Percentiles rank a stretch among this genome's conserved stretches.
phyloP scores from a whole-genome alignment of 2,888 invertebrate species.

The Xylocampa areola region DNA sequence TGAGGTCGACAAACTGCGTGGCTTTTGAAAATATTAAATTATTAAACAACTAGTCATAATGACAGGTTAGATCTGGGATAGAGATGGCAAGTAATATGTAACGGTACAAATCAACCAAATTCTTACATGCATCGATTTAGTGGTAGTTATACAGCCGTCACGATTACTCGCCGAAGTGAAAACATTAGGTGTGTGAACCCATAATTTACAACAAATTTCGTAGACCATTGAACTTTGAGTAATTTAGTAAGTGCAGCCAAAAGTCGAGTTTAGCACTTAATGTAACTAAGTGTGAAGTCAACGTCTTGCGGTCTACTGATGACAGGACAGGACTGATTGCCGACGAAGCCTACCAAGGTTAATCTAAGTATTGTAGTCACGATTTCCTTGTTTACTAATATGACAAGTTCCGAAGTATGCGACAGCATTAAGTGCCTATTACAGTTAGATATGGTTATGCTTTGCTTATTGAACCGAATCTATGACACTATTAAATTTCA shows the following conservation, averaged over 20 bases:
- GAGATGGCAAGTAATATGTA: constrained; percentile 71
- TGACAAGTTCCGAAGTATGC: constrained; percentile 7
- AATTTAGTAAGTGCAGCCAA: constrained; percentile 82
- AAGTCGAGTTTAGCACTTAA: constrained; percentile 77
- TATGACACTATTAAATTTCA: background rate
- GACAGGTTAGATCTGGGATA: constrained; percentile 70
- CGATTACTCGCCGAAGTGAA: constrained; percentile 83
- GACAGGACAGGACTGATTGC: constrained; percentile 63
- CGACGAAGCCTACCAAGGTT: constrained; percentile 32
- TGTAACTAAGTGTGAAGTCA: constrained; percentile 75
- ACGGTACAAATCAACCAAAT: constrained; percentile 80
- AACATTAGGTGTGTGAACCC: constrained; percentile 87
- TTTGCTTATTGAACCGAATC: background rate
- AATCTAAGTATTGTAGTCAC: constrained; percentile 25
- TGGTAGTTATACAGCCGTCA: constrained; percentile 80
- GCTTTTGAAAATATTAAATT: constrained; percentile 69
- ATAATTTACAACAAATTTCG: constrained; percentile 85
- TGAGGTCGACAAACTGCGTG: constrained; percentile 65
- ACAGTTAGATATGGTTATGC: background rate
- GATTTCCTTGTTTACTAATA: constrained; percentile 43
- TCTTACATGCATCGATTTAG: constrained; percentile 82
- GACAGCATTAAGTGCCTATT: constrained; percentile 3
- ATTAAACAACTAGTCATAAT: constrained; percentile 70
- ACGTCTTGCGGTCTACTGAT: constrained; percentile 78
- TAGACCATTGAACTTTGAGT: constrained; percentile 84